These are phyloP conservation scores for Xiphorhynchus erythropygius DNA, from an alignment of 2,797 vertebrate genomes.

Conservation along the genomic window DNA sequence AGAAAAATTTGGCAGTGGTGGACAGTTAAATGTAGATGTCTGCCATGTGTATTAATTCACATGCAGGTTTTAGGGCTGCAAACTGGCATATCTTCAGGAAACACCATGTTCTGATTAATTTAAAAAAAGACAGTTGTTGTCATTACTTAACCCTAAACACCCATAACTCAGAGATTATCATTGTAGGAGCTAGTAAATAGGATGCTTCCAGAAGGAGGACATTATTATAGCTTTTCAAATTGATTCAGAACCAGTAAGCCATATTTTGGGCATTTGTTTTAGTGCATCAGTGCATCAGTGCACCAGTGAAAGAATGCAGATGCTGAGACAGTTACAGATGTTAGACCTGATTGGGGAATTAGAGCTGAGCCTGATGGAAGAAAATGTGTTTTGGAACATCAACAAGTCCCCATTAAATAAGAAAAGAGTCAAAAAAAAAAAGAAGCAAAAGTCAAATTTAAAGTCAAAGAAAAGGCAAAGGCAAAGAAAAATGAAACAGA, in stretches of 20 bases:
- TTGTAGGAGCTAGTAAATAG: conserved; percentile 9
- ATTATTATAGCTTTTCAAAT: not conserved
- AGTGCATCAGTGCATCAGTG: not conserved
- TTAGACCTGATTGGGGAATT: not conserved
- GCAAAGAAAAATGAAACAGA: not conserved
- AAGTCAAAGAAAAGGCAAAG: not conserved
- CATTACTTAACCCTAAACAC: not conserved
- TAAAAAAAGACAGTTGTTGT: conserved; percentile 3
- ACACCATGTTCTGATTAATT: conserved; percentile 36
- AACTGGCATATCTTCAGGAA: not conserved
- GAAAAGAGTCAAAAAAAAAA: not conserved
- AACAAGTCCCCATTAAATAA: not conserved
- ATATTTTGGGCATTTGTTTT: not conserved
- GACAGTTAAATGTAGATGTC: not conserved
- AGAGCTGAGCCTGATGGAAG: not conserved
- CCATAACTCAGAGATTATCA: conserved; percentile 15
- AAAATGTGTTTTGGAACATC: conserved; percentile 15
- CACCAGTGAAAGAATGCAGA: not conserved
- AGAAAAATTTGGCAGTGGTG: not conserved
- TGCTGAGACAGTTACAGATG: conserved; percentile 17
- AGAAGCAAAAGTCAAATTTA: not conserved
- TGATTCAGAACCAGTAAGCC: conserved; percentile 20
- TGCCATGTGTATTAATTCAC: not conserved
- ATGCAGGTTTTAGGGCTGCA: not conserved
- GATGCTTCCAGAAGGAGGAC: conserved; percentile 19